These are phyloP conservation scores for Turritopsis rubra DNA, from an alignment of 30 jellyfish, hydroid and myxozoan genomes.

Conservation along the genomic window DNA sequence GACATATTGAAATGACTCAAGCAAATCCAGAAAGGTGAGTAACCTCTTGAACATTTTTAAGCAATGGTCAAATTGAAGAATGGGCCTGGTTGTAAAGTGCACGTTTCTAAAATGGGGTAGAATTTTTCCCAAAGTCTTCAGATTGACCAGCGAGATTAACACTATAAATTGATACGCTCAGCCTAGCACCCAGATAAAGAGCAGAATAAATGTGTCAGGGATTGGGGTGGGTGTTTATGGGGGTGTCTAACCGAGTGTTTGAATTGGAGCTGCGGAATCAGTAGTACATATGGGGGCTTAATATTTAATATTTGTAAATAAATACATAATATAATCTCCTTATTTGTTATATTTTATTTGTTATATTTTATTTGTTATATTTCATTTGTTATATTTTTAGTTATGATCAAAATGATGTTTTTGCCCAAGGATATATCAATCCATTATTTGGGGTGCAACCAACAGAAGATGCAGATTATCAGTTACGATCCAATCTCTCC, in stretches of 20 bases:
- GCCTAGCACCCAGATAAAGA: neutral
- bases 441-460: conserved; percentile 5
- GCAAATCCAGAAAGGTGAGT: neutral
- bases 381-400: neutral
- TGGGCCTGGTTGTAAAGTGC: no score
- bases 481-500: neutral
- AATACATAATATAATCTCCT: no score
- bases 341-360: no score
- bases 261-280: no score
- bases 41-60: neutral
- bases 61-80: no score
- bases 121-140: no score
- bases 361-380: no score
- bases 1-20: neutral
- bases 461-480: conserved; percentile 8
- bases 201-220: neutral
- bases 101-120: no score
- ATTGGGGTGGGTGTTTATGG: no score
- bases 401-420: neutral
- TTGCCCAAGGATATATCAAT: neutral
- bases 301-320: no score
- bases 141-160: neutral
- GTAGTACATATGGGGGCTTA: no score
- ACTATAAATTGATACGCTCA: neutral
- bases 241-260: no score